Percentiles rank a stretch among this genome's conserved stretches.
phyloP scores from a whole-genome alignment of 2,113 vertebrate genomes.

The Oxyura jamaicensis region DNA sequence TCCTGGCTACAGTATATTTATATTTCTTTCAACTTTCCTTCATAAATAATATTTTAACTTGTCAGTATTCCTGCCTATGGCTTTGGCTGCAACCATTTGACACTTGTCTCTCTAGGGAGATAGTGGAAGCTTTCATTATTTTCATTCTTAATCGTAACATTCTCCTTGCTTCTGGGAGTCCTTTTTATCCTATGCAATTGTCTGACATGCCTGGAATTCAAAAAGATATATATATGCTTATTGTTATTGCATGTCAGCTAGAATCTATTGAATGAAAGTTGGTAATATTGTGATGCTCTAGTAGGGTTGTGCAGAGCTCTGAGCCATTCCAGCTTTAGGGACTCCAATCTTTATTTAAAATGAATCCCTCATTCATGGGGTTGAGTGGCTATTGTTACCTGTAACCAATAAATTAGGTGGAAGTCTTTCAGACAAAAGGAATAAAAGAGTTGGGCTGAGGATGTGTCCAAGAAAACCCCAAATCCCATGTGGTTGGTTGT shows the following conservation, averaged over 20 bases:
- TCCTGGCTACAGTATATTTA: neutral
- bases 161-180: neutral
- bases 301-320: neutral
- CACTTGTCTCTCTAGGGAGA: neutral
- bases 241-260: neutral
- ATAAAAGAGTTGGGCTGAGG: neutral
- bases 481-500: neutral
- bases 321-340: neutral
- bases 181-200: neutral
- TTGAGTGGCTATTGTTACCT: neutral
- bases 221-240: neutral
- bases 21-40: slow-evolving; percentile 19
- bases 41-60: neutral
- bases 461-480: neutral
- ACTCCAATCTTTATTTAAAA: neutral
- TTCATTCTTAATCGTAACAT: slow-evolving; percentile 32
- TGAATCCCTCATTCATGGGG: neutral
- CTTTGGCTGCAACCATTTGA: neutral
- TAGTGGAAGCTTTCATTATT: neutral
- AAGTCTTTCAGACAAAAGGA: neutral
- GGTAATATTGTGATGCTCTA: neutral
- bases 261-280: neutral
- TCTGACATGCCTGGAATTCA: neutral
- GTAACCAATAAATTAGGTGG: neutral
- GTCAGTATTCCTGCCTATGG: neutral